Evolutionary conservation across 2,113 vertebrate genomes (phyloP).

Genomic region (Crypturellus undulatus): DNA sequence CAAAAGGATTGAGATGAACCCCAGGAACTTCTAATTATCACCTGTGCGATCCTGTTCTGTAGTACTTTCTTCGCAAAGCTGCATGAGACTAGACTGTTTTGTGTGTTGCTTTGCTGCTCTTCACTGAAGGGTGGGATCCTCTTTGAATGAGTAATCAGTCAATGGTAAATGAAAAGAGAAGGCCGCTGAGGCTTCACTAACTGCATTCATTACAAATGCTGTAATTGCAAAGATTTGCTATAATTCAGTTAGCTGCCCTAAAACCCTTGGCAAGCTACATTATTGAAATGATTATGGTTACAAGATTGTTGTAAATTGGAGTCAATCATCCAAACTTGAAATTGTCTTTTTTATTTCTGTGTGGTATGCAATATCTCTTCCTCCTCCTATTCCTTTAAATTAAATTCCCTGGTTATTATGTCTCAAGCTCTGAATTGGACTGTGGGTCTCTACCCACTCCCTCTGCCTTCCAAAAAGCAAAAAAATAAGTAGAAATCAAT

Average conservation of each 20-base stretch:
- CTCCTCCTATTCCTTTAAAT: conserved; percentile 54
- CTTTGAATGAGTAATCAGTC: conserved; percentile 62
- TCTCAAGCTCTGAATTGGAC: neutral
- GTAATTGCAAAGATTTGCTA: conserved; percentile 74
- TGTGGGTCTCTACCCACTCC: neutral
- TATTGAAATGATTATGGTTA: conserved; percentile 72
- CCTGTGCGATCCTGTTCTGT: neutral
- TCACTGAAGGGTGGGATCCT: conserved; percentile 70
- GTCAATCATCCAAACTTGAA: conserved; percentile 64
- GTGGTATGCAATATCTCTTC: conserved; percentile 10
- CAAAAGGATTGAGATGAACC: neutral
- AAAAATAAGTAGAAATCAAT: neutral
- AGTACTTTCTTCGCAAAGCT: conserved; percentile 8
- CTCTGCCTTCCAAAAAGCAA: neutral
- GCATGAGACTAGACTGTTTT: conserved; percentile 53
- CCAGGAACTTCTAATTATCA: rapidly evolving
- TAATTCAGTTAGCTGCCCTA: conserved; percentile 74
- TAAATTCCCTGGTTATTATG: conserved; percentile 11
- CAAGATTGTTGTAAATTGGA: conserved; percentile 73
- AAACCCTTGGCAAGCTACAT: conserved; percentile 63
- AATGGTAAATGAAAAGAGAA: conserved; percentile 71
- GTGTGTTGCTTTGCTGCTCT: conserved; percentile 71
- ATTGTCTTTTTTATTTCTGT: conserved; percentile 58
- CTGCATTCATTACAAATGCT: conserved; percentile 66
- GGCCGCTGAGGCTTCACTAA: conserved; percentile 67